Conservation (phyloP, 2,888 invertebrate species). For the Tethea ocularis region DNA sequence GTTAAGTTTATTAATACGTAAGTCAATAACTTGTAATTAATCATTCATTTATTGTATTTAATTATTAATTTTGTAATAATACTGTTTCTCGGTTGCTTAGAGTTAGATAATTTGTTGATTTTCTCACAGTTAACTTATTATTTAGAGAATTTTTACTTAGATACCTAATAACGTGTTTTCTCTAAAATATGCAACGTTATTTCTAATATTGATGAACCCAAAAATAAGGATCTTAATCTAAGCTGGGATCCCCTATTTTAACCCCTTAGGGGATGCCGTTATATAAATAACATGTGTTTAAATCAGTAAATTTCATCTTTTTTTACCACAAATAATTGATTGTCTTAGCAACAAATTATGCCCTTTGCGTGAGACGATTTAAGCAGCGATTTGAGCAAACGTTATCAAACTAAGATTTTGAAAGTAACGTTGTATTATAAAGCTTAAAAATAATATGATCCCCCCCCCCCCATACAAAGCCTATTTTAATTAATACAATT, state of each 20-base stretch:
- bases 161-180: neutral
- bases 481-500: neutral
- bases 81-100: neutral
- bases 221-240: too few relatives aligned
- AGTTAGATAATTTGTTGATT: neutral
- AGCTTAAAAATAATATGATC: neutral
- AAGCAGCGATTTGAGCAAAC: too few relatives aligned
- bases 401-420: too few relatives aligned
- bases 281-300: too few relatives aligned
- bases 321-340: too few relatives aligned
- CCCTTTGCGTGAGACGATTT: too few relatives aligned
- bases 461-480: neutral
- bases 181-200: neutral
- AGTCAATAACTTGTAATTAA: neutral
- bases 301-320: too few relatives aligned
- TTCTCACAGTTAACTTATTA: neutral
- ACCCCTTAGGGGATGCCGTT: too few relatives aligned
- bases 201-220: too few relatives aligned
- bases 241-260: too few relatives aligned
- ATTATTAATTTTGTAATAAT: slow-evolving; percentile 2
- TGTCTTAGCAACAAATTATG: too few relatives aligned
- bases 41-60: neutral
- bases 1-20: slow-evolving; percentile 11
- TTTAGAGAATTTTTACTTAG: neutral
- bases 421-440: neutral